phyloP scores from a whole-genome alignment of 2,797 vertebrate species.

The Tapirus indicus region DNA sequence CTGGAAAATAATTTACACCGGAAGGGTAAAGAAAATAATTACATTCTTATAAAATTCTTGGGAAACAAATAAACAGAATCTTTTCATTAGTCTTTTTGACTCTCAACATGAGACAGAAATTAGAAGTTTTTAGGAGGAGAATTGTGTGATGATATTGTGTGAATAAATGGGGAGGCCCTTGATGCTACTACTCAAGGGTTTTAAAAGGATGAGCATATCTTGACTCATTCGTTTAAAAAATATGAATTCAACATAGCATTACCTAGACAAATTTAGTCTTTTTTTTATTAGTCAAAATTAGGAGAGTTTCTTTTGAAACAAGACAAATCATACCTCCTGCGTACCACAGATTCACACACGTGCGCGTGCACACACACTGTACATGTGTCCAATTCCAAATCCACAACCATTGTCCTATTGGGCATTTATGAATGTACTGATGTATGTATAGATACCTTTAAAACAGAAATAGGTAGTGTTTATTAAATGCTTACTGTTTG shows the following conservation, averaged over 20 bases:
- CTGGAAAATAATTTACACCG: neutral
- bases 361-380: accelerated
- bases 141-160: neutral
- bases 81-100: neutral
- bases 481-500: neutral
- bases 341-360: neutral
- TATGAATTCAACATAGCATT: neutral
- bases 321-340: neutral
- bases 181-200: neutral
- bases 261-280: neutral
- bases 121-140: neutral
- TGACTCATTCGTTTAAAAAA: neutral
- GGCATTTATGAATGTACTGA: neutral
- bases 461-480: neutral
- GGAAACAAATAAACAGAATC: neutral
- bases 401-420: neutral
- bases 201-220: neutral
- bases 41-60: neutral
- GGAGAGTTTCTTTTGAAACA: neutral
- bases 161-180: neutral
- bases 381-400: neutral
- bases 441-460: neutral
- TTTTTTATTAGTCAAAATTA: constrained; percentile 30
- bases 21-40: neutral
- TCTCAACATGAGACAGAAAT: neutral